Base-by-base conservation (phyloP, 2,888 invertebrate species). In the Philopedon plagiatum region DNA sequence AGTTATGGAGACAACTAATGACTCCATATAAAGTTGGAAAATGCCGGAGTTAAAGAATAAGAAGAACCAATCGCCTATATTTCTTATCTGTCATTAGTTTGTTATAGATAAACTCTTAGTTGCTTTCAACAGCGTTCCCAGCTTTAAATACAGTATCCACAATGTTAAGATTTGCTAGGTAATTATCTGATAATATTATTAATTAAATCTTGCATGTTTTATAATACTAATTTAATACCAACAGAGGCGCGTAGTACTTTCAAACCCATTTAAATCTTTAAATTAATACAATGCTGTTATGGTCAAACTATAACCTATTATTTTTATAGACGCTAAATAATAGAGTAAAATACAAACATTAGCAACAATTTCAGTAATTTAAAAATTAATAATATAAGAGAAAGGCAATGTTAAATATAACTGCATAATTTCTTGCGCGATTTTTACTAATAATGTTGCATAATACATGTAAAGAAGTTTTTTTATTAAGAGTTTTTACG, bases 351-450 rank as follows among this genome's bases (percentile, higher is more conserved):
- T 23, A 23, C 49, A 23, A 44, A 44, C 34, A 61, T 41, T 44
- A 61, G 19, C 3, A 61, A 11, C 44, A 15, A 44, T 44, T 61
- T 61, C 1, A 32, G 44, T 26, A 61, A 61, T 58, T 44, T 61
- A 23, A 41, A 44, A 61, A 26, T 23, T 61, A 41, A n/a, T 60
- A 32, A n/a, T 54, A 54, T 7, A 60, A 61, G 61, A 61, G 61
- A 61, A 61, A 61, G 61, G 41, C 61, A 41, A 61, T 29, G n/a
- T 61, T 23, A 61, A 29, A 61, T 9, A 23, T 34, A 60, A 44
- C 44, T 41, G 49, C 49, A 61, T 21, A 44, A 61, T 44, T 23
- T 41, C 23, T 37, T 26, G 61, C 7, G 41, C 41, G 9, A 15
- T 61, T 61, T 61, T 44, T 32, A 18, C 56, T 44, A 61, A 44